Conservation (phyloP, 2,113 vertebrate species). For the Caranx melampygus region DNA sequence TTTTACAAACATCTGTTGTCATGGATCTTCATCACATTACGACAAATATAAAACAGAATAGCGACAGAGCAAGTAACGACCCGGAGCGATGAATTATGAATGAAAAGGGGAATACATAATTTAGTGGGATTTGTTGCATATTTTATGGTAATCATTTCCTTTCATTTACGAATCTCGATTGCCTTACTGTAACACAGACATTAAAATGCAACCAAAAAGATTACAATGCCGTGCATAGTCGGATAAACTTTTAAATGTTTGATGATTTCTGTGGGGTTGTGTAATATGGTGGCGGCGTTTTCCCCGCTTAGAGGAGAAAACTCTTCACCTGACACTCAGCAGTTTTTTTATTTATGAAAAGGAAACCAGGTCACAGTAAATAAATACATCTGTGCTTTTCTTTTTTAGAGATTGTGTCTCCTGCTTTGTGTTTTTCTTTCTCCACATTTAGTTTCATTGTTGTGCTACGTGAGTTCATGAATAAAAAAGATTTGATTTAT, state of each 20-base stretch:
- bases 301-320: neutral
- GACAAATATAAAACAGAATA: constrained; percentile 40
- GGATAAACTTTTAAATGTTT: constrained; percentile 9
- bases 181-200: constrained; percentile 39
- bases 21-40: constrained; percentile 38
- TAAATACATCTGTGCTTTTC: neutral
- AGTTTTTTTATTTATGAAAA: neutral
- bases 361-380: neutral
- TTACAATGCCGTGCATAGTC: neutral
- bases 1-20: constrained; percentile 26
- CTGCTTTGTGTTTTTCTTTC: neutral
- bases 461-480: neutral
- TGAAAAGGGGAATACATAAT: constrained; percentile 76
- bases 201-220: constrained; percentile 38
- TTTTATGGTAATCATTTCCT: constrained; percentile 79
- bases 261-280: constrained; percentile 1
- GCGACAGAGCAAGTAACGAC: constrained; percentile 54
- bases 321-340: neutral
- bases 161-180: constrained; percentile 68
- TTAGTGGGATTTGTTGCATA: constrained; percentile 75
- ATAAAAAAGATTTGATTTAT: neutral
- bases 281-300: neutral
- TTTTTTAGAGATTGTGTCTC: neutral
- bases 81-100: constrained; percentile 77
- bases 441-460: neutral